Conservation (phyloP, 2,797 vertebrate species). For the Mormyrops attenuatus region DNA sequence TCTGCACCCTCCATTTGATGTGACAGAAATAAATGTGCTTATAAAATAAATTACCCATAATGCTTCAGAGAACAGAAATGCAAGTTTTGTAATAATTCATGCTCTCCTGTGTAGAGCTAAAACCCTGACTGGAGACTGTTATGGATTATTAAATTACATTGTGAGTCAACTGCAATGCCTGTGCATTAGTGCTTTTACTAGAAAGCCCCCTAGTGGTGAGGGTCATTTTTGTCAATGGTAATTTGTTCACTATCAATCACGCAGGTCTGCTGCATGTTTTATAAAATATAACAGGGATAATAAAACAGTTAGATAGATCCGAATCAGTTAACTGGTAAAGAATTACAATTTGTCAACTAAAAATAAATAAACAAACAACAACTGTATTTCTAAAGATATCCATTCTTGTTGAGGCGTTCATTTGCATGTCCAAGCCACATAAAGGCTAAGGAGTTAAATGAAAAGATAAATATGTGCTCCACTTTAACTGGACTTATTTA, state of each 20-base stretch:
- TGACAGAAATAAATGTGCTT: background rate
- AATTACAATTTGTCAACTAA: background rate
- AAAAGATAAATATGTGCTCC: background rate
- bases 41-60: conserved; percentile 1
- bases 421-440: background rate
- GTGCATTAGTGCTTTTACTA: background rate
- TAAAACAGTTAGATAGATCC: background rate
- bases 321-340: background rate
- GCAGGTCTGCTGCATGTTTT: background rate
- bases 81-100: background rate
- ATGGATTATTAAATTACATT: background rate
- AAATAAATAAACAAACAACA: too few species aligned
- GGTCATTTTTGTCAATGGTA: background rate
- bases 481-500: background rate
- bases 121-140: background rate
- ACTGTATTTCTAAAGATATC: background rate
- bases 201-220: background rate
- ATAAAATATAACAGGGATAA: background rate
- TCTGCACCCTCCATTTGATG: background rate
- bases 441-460: background rate
- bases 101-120: background rate
- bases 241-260: background rate
- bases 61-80: background rate
- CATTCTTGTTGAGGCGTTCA: background rate
- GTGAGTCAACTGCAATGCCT: background rate